Conservation (phyloP, 1,140 invertebrate species). For the Danaus melanippus region DNA sequence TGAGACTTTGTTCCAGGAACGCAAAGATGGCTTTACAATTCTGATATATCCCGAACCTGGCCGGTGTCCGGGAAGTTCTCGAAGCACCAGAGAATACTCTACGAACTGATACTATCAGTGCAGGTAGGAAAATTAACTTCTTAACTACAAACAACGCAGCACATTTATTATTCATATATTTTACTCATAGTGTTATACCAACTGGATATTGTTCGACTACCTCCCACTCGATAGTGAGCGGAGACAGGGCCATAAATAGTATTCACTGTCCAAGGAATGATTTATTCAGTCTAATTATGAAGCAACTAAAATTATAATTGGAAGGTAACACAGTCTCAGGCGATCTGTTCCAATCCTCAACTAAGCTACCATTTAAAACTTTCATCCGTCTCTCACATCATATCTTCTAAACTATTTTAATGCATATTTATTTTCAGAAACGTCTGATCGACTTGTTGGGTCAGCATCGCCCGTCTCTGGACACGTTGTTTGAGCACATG, state of each 20-base stretch:
- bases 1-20: constrained; percentile 76
- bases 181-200: constrained; percentile 4
- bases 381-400: too few species aligned
- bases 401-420: too few species aligned
- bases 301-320: too few species aligned
- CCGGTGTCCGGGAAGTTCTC: constrained; percentile 91
- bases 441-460: constrained; percentile 57
- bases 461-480: constrained; percentile 77
- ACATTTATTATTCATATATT: background rate
- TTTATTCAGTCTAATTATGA: too few species aligned
- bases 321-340: too few species aligned
- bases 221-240: too few species aligned
- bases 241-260: too few species aligned
- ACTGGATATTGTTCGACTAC: too few species aligned
- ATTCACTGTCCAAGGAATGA: too few species aligned
- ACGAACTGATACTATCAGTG: constrained; percentile 87
- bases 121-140: constrained; percentile 78
- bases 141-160: background rate
- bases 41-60: constrained; percentile 98
- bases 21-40: constrained; percentile 93
- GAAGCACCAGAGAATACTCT: constrained; percentile 83
- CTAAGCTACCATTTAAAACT: too few species aligned
- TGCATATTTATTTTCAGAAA: constrained; percentile 73
- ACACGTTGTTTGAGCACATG: constrained; percentile 90
- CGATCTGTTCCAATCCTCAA: too few species aligned